phyloP scores from a whole-genome alignment of 2,888 invertebrate species.

The Chaitophorus viminalis region DNA sequence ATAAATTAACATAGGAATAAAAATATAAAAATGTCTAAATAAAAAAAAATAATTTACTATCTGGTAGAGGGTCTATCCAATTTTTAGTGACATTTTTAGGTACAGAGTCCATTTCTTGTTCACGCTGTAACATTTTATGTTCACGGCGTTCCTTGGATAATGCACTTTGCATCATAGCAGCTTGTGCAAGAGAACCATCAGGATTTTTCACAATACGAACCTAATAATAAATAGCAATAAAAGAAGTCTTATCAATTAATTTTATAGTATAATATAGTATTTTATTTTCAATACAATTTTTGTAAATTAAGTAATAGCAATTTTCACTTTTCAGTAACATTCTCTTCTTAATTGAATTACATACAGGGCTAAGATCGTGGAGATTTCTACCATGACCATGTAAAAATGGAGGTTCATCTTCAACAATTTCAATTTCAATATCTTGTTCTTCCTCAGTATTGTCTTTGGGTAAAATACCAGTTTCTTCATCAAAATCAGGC shows the following conservation, averaged over 20 bases:
- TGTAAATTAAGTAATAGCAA: too few species aligned
- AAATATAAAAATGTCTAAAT: neutral
- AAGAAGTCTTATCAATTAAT: neutral
- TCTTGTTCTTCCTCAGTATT: constrained; percentile 93
- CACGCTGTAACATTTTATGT: constrained; percentile 93
- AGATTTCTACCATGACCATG: constrained; percentile 91
- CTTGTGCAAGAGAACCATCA: constrained; percentile 97
- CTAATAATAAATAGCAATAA: constrained; percentile 53
- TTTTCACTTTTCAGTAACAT: neutral
- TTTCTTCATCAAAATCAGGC: constrained; percentile 98
- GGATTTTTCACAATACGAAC: constrained; percentile 95
- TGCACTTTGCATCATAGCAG: constrained; percentile 99
- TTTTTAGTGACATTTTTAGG: constrained; percentile 84
- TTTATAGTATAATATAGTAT: too few species aligned
- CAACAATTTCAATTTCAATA: constrained; percentile 96
- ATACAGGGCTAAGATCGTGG: constrained; percentile 91
- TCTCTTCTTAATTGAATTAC: constrained; percentile 66
- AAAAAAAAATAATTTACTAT: constrained; percentile 69
- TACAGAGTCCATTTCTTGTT: constrained; percentile 88
- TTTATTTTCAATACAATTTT: neutral
- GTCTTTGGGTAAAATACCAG: constrained; percentile 88
- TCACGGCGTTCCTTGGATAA: constrained; percentile 96
- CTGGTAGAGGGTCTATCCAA: constrained; percentile 96
- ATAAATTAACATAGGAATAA: neutral
- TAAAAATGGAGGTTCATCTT: constrained; percentile 97